These are phyloP conservation scores for Drosophila monieri DNA, from an alignment of 2,888 invertebrate species.

Conservation along the genomic window DNA sequence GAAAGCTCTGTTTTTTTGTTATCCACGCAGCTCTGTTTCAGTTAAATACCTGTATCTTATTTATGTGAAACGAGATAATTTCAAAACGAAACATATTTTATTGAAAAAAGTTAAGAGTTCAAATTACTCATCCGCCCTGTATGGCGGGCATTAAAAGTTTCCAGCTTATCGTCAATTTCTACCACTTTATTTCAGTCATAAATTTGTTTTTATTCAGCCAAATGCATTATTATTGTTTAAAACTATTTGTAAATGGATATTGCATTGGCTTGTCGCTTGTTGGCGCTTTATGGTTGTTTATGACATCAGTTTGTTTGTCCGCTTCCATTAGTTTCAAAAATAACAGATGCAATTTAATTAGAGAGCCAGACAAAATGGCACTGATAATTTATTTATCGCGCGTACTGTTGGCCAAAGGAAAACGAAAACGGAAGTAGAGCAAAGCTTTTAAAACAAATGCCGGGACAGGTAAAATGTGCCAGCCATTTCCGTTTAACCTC, in stretches of 20 bases:
- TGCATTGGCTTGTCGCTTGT: slow-evolving; percentile 14
- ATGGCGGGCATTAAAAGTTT: neutral
- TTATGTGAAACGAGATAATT: neutral
- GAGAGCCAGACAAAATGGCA: slow-evolving; percentile 13
- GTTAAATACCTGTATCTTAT: slow-evolving; percentile 1
- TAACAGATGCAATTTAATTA: slow-evolving; percentile 69
- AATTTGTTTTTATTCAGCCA: slow-evolving; percentile 20
- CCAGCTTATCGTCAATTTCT: slow-evolving; percentile 3
- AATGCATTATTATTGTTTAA: slow-evolving; percentile 20
- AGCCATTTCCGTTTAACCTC: slow-evolving; percentile 25
- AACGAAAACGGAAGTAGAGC: slow-evolving; percentile 42
- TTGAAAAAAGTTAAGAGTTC: neutral
- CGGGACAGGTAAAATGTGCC: slow-evolving; percentile 47
- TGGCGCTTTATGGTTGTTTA: slow-evolving; percentile 18
- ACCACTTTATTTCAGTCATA: slow-evolving; percentile 13
- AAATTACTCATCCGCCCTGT: neutral
- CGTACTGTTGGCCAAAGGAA: slow-evolving; percentile 1
- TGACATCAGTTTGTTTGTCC: slow-evolving; percentile 21
- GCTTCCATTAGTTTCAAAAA: slow-evolving; percentile 55
- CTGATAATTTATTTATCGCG: slow-evolving; percentile 58
- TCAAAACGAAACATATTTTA: neutral
- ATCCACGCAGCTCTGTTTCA: neutral
- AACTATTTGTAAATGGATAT: slow-evolving; percentile 31
- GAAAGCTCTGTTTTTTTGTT: too few relatives aligned
- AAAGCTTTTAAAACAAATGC: slow-evolving; percentile 69